Evolutionary conservation across 2,888 invertebrate genomes (phyloP).

Genomic region (Euzetes globulus): DNA sequence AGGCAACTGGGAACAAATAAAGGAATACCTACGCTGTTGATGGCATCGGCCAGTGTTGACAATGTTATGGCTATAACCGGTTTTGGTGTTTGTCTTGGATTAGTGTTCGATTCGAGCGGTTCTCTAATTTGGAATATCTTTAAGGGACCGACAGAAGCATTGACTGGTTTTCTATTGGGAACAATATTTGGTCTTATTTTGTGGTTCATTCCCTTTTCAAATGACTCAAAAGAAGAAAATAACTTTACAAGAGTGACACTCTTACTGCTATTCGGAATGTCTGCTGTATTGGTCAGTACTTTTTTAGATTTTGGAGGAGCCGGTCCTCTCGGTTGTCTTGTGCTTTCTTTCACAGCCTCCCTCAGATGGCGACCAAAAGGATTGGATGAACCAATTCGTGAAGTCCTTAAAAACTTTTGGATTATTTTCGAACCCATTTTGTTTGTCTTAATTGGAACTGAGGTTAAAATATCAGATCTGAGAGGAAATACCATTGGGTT

Average conservation of each 20-base stretch:
- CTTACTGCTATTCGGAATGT: too few relatives aligned
- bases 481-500: neutral
- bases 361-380: conserved; percentile 36
- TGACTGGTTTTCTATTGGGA: conserved; percentile 60
- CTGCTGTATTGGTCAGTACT: too few relatives aligned
- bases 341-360: conserved; percentile 40
- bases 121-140: conserved; percentile 44
- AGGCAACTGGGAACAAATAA: conserved; percentile 47
- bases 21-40: conserved; percentile 49
- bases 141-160: conserved; percentile 48
- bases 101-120: conserved; percentile 41
- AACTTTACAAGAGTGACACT: too few relatives aligned
- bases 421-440: conserved; percentile 49
- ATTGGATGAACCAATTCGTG: conserved; percentile 22
- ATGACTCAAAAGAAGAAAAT: conserved; percentile 52
- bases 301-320: conserved; percentile 47
- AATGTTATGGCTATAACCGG: conserved; percentile 51
- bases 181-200: conserved; percentile 41
- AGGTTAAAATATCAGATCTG: conserved; percentile 49
- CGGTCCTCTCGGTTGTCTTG: conserved; percentile 57
- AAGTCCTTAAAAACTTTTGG: conserved; percentile 44
- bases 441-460: conserved; percentile 51
- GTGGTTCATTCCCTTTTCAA: conserved; percentile 36
- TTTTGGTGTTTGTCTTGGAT: conserved; percentile 48
- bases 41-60: conserved; percentile 50